Evolutionary conservation across 2,888 invertebrate species (phyloP).

Genomic region (Cryptocephalus moraei): DNA sequence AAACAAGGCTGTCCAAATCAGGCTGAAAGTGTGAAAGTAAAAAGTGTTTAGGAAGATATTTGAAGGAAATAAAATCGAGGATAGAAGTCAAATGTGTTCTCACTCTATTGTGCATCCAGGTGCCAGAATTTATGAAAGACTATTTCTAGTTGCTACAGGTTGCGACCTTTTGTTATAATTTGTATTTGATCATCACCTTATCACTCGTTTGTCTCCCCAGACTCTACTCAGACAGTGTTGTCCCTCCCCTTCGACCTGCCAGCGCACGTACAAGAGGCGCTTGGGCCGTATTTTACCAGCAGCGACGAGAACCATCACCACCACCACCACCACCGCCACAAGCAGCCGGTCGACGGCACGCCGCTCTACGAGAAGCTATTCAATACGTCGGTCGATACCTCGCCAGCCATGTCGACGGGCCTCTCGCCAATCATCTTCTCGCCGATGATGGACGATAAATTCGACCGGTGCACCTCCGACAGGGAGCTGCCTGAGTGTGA

Average conservation of each 20-base stretch:
- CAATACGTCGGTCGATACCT: constrained; percentile 15
- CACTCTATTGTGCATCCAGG: too few species aligned
- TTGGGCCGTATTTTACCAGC: constrained; percentile 53
- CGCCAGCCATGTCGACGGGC: constrained; percentile 24
- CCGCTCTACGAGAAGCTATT: constrained; percentile 31
- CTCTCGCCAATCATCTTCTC: constrained; percentile 26
- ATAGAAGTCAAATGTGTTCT: too few species aligned
- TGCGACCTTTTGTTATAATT: too few species aligned
- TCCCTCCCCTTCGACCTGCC: constrained; percentile 54
- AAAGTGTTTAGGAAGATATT: too few species aligned
- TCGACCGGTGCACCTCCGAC: not conserved
- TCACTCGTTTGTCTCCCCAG: constrained; percentile 29
- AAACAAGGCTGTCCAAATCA: too few species aligned
- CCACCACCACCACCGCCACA: constrained; percentile 20
- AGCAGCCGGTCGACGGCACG: constrained; percentile 16
- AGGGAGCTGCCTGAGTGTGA: constrained; percentile 18
- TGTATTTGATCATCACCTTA: too few species aligned
- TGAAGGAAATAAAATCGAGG: too few species aligned
- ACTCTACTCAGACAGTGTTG: constrained; percentile 54
- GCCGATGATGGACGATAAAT: constrained; percentile 14
- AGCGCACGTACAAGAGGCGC: constrained; percentile 48
- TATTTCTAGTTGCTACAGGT: too few species aligned
- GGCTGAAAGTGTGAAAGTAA: too few species aligned
- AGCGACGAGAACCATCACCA: constrained; percentile 31
- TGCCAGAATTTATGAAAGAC: too few species aligned